Conservation (phyloP, 2,113 vertebrate species). For the Pseudolaguvia tuberculata region DNA sequence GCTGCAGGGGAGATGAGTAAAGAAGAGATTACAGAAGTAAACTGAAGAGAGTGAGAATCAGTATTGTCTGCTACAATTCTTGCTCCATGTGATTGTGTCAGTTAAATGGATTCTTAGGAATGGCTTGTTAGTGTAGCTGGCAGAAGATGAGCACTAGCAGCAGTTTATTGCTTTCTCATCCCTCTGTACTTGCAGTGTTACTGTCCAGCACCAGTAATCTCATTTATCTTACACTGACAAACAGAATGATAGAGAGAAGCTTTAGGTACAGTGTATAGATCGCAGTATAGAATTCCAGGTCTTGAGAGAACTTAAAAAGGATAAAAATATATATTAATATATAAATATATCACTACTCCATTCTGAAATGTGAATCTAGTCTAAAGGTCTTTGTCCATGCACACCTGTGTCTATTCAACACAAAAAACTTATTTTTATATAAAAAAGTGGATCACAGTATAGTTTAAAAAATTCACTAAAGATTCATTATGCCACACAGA, state of each 20-base stretch:
- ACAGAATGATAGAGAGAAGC: slow-evolving; percentile 19
- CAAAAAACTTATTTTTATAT: no score
- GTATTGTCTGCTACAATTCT: not conserved
- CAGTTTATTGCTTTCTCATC: slow-evolving; percentile 55
- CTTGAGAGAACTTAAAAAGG: slow-evolving; percentile 11
- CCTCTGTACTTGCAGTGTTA: slow-evolving; percentile 46
- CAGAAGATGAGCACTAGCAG: slow-evolving; percentile 30
- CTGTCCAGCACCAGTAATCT: slow-evolving; percentile 46
- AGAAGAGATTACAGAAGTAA: not conserved
- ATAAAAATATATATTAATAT: no score
- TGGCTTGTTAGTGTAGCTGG: slow-evolving; percentile 16
- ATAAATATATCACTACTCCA: slow-evolving; percentile 7
- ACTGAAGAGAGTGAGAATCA: not conserved
- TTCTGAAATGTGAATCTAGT: slow-evolving; percentile 21
- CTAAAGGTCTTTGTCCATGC: not conserved
- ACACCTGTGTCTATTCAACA: not conserved
- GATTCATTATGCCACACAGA: not conserved
- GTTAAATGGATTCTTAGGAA: slow-evolving; percentile 33
- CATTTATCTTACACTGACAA: slow-evolving; percentile 44
- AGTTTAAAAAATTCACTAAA: slow-evolving; percentile 2
- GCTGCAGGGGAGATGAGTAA: not conserved
- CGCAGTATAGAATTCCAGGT: slow-evolving; percentile 10
- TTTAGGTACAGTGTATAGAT: slow-evolving; percentile 4
- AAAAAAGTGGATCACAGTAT: not conserved
- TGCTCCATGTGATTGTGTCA: slow-evolving; percentile 18